A percentile compares a stretch with the other conserved stretches of the same genome.
Evolutionary conservation across 2,113 vertebrate genomes (phyloP).

Genomic region (Seriola aureovittata): DNA sequence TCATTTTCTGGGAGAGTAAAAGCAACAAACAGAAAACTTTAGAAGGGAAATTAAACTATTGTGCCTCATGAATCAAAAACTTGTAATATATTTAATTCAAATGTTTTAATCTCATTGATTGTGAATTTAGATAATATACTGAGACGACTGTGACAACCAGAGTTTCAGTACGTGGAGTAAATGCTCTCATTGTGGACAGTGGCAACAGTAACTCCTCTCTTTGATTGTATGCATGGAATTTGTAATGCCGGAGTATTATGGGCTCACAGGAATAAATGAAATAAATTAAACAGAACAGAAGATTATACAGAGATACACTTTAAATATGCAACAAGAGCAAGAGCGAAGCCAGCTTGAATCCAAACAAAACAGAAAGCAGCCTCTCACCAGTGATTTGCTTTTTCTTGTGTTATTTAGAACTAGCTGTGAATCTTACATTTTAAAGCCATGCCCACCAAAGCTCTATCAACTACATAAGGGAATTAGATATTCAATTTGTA

Average conservation of each 20-base stretch:
- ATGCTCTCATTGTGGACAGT: slow-evolving; percentile 23
- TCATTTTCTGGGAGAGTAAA: slow-evolving; percentile 3
- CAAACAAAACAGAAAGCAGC: neutral
- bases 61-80: slow-evolving; percentile 24
- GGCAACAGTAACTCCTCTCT: neutral
- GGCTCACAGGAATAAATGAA: neutral
- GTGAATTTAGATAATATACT: slow-evolving; percentile 14
- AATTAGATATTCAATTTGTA: neutral
- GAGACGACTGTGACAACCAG: no score
- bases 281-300: no score
- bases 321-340: neutral
- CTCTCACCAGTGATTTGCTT: neutral
- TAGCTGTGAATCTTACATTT: no score
- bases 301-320: no score
- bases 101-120: slow-evolving; percentile 16
- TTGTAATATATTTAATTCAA: slow-evolving; percentile 11
- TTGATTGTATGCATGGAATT: neutral
- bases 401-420: neutral
- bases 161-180: neutral
- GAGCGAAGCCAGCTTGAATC: neutral
- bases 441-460: neutral
- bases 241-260: neutral
- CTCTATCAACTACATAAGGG: neutral
- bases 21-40: neutral
- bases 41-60: slow-evolving; percentile 30